Percentiles rank a stretch among this genome's conserved stretches.
Conservation (phyloP, 2,113 vertebrate genomes). For the Alligator mississippiensis region DNA sequence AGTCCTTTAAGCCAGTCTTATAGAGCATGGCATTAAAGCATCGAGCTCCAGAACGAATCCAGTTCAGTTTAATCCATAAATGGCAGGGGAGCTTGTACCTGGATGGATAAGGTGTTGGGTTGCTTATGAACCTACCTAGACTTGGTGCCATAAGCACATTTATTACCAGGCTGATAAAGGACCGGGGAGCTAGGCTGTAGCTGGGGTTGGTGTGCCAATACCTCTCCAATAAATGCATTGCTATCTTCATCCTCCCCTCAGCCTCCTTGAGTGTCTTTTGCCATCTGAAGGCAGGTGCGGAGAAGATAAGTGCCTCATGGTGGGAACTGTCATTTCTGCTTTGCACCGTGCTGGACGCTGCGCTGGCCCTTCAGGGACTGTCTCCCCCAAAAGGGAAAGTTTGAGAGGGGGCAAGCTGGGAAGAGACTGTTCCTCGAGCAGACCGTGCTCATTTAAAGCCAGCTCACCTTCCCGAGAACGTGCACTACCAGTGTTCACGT, state of each 20-base stretch:
- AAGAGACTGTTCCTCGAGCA: background rate
- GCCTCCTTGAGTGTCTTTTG: background rate
- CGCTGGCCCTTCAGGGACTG: background rate
- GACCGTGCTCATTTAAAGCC: background rate
- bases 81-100: too few species aligned
- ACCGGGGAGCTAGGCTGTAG: background rate
- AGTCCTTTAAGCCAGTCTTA: too few species aligned
- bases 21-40: too few species aligned
- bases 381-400: background rate
- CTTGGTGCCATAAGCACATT: background rate
- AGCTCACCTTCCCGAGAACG: accelerated
- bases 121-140: background rate
- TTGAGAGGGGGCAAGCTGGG: background rate
- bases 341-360: background rate
- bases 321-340: background rate
- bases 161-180: background rate
- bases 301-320: background rate
- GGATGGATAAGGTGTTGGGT: too few species aligned
- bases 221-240: background rate
- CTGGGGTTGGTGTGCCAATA: background rate
- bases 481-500: background rate
- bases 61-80: too few species aligned
- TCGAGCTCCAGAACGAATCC: too few species aligned
- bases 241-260: background rate
- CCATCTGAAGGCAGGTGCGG: background rate